Conservation (phyloP, 2,888 invertebrate genomes). For the Macrosoma leucophasiata region DNA sequence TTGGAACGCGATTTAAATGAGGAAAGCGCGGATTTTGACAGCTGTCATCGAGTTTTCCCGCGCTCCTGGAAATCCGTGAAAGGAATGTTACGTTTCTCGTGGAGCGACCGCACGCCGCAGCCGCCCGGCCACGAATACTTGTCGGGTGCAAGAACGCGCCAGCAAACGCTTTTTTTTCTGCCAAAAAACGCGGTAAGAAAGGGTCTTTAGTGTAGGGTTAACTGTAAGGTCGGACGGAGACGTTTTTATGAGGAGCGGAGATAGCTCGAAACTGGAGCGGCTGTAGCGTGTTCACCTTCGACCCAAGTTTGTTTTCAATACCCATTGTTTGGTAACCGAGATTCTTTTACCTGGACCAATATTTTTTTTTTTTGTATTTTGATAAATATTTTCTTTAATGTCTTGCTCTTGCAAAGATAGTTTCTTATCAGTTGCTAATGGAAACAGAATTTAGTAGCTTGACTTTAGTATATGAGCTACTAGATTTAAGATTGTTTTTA, state of each 20-base stretch:
- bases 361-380: too few relatives aligned
- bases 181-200: slow-evolving; percentile 63
- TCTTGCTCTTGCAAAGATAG: too few relatives aligned
- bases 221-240: slow-evolving; percentile 50
- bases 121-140: slow-evolving; percentile 64
- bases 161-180: slow-evolving; percentile 57
- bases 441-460: too few relatives aligned
- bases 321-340: too few relatives aligned
- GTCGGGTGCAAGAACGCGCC: slow-evolving; percentile 39
- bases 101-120: slow-evolving; percentile 62
- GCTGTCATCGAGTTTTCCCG: slow-evolving; percentile 58
- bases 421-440: too few relatives aligned
- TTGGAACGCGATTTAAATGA: slow-evolving; percentile 30
- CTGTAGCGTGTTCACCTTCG: slow-evolving; percentile 26
- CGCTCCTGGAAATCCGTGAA: slow-evolving; percentile 50
- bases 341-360: too few relatives aligned
- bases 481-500: too few relatives aligned
- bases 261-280: slow-evolving; percentile 27
- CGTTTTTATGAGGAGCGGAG: slow-evolving; percentile 35
- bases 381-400: too few relatives aligned
- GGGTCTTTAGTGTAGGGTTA: slow-evolving; percentile 63
- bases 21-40: slow-evolving; percentile 28
- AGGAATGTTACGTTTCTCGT: slow-evolving; percentile 37
- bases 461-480: too few relatives aligned
- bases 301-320: too few relatives aligned